A percentile compares a stretch with the other conserved stretches of the same genome.
phyloP scores from a whole-genome alignment of 1,140 invertebrate species.

The Aphelenchoides avenae region DNA sequence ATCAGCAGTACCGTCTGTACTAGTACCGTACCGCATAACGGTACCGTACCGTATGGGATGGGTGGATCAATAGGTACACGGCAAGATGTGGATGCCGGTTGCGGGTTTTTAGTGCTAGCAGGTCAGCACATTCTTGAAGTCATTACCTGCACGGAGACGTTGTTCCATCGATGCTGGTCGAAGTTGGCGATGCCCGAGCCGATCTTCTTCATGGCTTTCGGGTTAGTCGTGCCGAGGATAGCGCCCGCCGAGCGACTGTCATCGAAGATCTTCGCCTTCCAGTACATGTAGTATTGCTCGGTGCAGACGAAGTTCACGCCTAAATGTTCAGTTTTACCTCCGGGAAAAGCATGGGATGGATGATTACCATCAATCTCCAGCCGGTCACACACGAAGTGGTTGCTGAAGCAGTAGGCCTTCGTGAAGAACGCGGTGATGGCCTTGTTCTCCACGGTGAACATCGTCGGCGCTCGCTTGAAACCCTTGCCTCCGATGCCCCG shows the following conservation, averaged over 20 bases:
- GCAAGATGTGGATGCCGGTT: no score
- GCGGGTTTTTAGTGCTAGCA: no score
- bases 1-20: no score
- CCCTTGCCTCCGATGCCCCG: no score
- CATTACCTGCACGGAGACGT: constrained; percentile 15
- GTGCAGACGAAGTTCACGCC: constrained; percentile 19
- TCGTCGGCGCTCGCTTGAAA: constrained; percentile 14
- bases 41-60: no score
- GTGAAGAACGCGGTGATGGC: constrained; percentile 26
- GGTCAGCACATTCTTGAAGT: no score
- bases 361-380: neutral
- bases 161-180: constrained; percentile 14
- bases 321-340: constrained; percentile 1
- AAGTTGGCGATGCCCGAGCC: constrained; percentile 15
- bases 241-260: constrained; percentile 11
- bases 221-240: constrained; percentile 16
- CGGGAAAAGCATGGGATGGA: neutral
- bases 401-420: constrained; percentile 25
- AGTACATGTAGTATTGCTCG: constrained; percentile 32
- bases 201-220: constrained; percentile 25
- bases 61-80: no score
- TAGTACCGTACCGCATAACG: no score
- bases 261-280: constrained; percentile 18
- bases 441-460: constrained; percentile 17
- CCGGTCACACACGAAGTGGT: constrained; percentile 22